Evolutionary conservation across 1,140 invertebrate species (phyloP), one percentile per base, ranked within the genome.

Genomic region (Danaus plexippus): DNA sequence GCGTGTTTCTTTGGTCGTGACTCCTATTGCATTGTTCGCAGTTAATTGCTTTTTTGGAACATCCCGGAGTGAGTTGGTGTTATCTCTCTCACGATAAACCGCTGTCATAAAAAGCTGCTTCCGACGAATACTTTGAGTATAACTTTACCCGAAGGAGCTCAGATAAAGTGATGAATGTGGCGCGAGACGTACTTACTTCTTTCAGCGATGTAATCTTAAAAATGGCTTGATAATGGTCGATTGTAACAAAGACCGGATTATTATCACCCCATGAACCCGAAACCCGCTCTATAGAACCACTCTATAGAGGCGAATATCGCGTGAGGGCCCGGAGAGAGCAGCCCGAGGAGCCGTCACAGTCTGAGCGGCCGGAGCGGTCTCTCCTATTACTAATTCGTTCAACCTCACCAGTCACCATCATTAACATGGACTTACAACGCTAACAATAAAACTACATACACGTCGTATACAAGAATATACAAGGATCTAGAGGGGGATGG

Each of bases 161-260:
- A 66, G 66, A 66, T 68, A 68, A 68, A 68, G 66, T 66, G 66
- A 68, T 68, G 63, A 68, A 68, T 68, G 60, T 66, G 63, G 63
- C 66, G 55, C 59, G 59, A 59, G 62, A 63, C 66, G 63, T 63
- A 15, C 15, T 15, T 15, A 15, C 15, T 15, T 68, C 66, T 68
- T 68, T 68, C 63, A 68, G 60, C 60, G 66, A 68, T 68, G 60
- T 68, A 68, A 68, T 68, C 66, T 68, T 65, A 68, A 68, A 68
- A 68, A 65, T 65, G 66, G 66, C 66, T 55, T 52, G 66, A 68
- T 68, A 68, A 68, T 68, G 66, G 63, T 50, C 63, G 62, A 49
- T 67, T 47, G 57, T 56, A 67, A 67, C 61, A 63, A 63, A 63
- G 61, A 56, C 41, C 53, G 61, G 61, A 63, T 63, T 59, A 53